phyloP scores from a whole-genome alignment of 2,888 invertebrate genomes.

The Troides helena region DNA sequence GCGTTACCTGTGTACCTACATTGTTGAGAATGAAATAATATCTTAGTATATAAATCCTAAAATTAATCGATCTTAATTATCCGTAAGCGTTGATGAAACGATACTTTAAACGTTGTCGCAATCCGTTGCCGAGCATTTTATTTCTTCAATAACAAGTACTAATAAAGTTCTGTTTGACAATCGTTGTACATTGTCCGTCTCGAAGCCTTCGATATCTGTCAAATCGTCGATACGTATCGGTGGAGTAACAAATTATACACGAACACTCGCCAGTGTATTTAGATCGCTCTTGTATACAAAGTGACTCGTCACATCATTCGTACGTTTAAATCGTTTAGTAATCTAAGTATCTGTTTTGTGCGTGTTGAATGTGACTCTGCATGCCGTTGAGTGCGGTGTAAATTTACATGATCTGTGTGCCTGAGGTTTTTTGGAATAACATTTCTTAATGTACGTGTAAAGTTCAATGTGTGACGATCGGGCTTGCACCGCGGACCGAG shows the following conservation, averaged over 20 bases:
- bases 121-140: slow-evolving; percentile 47
- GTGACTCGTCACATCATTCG: slow-evolving; percentile 45
- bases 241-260: slow-evolving; percentile 10
- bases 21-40: slow-evolving; percentile 65
- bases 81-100: slow-evolving; percentile 68
- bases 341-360: slow-evolving; percentile 64
- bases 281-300: slow-evolving; percentile 16
- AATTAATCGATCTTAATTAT: slow-evolving; percentile 77
- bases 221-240: slow-evolving; percentile 40
- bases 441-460: slow-evolving; percentile 75
- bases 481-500: slow-evolving; percentile 73
- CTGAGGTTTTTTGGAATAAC: slow-evolving; percentile 71
- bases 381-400: slow-evolving; percentile 69
- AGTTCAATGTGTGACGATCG: slow-evolving; percentile 60
- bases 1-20: slow-evolving; percentile 76
- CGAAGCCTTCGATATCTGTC: slow-evolving; percentile 46
- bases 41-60: slow-evolving; percentile 70
- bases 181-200: slow-evolving; percentile 55
- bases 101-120: slow-evolving; percentile 56
- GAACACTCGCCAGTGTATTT: slow-evolving; percentile 31
- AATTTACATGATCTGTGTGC: slow-evolving; percentile 66
- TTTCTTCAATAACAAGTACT: slow-evolving; percentile 39
- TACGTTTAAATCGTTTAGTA: slow-evolving; percentile 53
- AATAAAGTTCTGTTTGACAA: slow-evolving; percentile 28
- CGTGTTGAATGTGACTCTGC: slow-evolving; percentile 75